Evolutionary conservation across 1,140 invertebrate genomes (phyloP).

Genomic region (Aporrectodea caliginosa): DNA sequence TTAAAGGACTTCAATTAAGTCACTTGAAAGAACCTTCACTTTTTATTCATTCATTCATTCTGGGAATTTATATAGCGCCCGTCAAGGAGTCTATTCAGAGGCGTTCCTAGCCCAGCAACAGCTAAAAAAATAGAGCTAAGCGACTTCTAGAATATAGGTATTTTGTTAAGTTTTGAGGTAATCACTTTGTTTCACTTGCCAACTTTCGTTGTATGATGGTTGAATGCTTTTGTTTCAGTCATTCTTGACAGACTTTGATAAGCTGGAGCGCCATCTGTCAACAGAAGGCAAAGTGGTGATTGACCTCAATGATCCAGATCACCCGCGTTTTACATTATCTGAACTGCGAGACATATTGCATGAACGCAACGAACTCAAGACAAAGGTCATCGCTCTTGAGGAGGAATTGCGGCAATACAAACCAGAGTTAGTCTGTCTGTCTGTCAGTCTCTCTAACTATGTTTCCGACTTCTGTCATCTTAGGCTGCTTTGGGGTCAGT

Average conservation of each 20-base stretch:
- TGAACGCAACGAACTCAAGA: conserved; percentile 83
- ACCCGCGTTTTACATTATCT: conserved; percentile 81
- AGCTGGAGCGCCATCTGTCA: conserved; percentile 40
- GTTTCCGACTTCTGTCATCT: background rate
- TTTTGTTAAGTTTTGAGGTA: too few relatives aligned
- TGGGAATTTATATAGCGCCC: too few relatives aligned
- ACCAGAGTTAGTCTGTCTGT: conserved; percentile 51
- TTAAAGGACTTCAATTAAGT: too few relatives aligned
- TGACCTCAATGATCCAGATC: conserved; percentile 64
- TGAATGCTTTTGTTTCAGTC: conserved; percentile 7
- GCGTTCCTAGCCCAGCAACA: too few relatives aligned
- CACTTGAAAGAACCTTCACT: too few relatives aligned
- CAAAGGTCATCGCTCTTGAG: conserved; percentile 77
- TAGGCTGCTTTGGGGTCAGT: conserved; percentile 5
- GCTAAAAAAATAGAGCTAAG: too few relatives aligned
- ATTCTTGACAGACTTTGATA: conserved; percentile 31
- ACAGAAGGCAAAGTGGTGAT: conserved; percentile 50
- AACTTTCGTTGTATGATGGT: too few relatives aligned
- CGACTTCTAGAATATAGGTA: too few relatives aligned
- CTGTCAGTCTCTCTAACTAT: conserved; percentile 14
- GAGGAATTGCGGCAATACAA: conserved; percentile 75
- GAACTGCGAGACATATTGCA: conserved; percentile 83
- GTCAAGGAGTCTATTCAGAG: too few relatives aligned
- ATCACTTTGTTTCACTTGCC: too few relatives aligned
- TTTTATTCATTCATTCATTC: too few relatives aligned